Evolutionary conservation across 2,888 invertebrate species (phyloP).

Genomic region (Sericinus montela): DNA sequence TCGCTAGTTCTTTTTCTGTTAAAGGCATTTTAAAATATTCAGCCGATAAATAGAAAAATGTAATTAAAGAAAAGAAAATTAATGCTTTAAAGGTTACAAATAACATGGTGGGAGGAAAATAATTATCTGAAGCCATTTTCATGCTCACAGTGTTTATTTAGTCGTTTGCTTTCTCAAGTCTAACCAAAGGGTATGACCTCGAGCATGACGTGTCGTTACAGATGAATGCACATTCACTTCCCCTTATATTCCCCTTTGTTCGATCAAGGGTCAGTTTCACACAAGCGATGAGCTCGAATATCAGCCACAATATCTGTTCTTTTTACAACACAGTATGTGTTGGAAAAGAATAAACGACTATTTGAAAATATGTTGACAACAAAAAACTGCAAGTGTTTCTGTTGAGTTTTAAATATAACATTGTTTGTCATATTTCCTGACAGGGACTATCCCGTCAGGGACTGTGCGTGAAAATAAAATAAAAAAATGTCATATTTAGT

Average conservation of each 20-base stretch:
- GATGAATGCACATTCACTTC: slow-evolving; percentile 68
- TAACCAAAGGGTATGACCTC: slow-evolving; percentile 63
- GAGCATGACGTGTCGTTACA: slow-evolving; percentile 63
- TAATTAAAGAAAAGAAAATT: slow-evolving; percentile 5
- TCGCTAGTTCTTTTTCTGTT: slow-evolving; percentile 14
- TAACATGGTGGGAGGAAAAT: slow-evolving; percentile 14
- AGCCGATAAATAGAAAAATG: neutral
- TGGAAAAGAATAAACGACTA: too few species aligned
- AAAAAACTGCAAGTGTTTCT: too few species aligned
- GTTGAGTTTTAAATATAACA: too few species aligned
- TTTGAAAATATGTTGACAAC: too few species aligned
- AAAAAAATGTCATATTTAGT: too few species aligned
- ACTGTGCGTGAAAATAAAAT: too few species aligned
- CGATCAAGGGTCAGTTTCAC: slow-evolving; percentile 48
- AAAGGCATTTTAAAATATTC: slow-evolving; percentile 8
- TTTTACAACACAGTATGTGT: slow-evolving; percentile 24
- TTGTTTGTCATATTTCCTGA: too few species aligned
- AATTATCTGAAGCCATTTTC: slow-evolving; percentile 31
- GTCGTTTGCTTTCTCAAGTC: slow-evolving; percentile 41
- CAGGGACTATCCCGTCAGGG: too few species aligned
- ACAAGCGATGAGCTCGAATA: slow-evolving; percentile 48
- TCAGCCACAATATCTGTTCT: slow-evolving; percentile 51
- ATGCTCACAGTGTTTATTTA: slow-evolving; percentile 42
- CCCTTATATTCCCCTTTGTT: slow-evolving; percentile 28
- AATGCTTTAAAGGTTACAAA: slow-evolving; percentile 4